phyloP scores from a whole-genome alignment of 2,888 invertebrate species.

The Plebejus anna region DNA sequence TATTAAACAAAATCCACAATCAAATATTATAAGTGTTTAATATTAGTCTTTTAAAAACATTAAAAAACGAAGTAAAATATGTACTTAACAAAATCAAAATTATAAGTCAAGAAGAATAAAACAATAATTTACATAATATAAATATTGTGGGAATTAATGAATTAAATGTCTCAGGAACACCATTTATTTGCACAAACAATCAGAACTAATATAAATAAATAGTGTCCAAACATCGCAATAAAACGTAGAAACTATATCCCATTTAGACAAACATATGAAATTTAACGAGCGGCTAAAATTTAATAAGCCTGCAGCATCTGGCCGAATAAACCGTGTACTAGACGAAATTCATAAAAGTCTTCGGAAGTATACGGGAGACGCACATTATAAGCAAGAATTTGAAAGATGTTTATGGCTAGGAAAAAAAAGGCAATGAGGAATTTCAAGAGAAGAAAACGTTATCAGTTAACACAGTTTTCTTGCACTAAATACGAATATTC shows the following conservation, averaged over 20 bases:
- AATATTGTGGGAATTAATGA: background rate
- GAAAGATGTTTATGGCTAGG: background rate
- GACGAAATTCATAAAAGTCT: conserved; percentile 47
- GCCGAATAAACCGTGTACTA: conserved; percentile 41
- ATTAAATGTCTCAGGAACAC: background rate
- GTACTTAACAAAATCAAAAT: no score
- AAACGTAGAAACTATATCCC: conserved; percentile 34
- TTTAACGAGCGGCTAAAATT: conserved; percentile 42
- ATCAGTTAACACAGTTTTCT: no score
- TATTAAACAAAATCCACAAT: no score
- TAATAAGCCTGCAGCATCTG: conserved; percentile 45
- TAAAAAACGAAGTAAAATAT: no score
- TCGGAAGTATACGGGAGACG: conserved; percentile 40
- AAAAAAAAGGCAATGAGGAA: background rate
- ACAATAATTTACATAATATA: no score
- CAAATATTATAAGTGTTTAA: no score
- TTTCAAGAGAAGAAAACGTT: background rate
- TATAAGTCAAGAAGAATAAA: no score
- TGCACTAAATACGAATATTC: background rate
- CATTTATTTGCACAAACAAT: background rate
- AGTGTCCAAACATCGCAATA: conserved; percentile 21
- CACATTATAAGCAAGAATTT: background rate
- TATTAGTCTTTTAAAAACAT: no score
- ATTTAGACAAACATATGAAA: conserved; percentile 40
- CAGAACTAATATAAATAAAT: conserved; percentile 10